Percentiles rank a stretch among this genome's conserved stretches.
phyloP scores from a whole-genome alignment of 2,797 vertebrate species.

The Molothrus aeneus region DNA sequence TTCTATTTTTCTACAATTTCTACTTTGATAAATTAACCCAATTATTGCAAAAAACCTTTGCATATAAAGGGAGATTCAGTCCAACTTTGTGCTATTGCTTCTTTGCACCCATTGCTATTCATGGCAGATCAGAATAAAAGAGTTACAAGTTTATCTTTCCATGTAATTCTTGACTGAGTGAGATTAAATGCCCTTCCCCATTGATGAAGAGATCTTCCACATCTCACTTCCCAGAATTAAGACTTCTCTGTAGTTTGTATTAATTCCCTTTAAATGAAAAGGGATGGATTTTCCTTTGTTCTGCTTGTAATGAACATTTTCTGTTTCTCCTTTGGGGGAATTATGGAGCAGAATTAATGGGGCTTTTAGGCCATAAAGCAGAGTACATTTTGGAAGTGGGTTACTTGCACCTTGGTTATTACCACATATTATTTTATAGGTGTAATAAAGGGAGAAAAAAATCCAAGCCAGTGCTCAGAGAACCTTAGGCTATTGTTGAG shows the following conservation, averaged over 20 bases:
- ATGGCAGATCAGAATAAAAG: neutral
- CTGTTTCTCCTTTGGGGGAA: neutral
- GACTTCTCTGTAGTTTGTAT: neutral
- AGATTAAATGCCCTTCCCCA: neutral
- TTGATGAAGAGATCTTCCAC: neutral
- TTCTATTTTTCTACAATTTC: neutral
- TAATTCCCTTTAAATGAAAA: slow-evolving; percentile 5
- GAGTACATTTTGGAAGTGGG: slow-evolving; percentile 1
- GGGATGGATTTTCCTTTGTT: neutral
- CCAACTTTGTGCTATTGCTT: neutral
- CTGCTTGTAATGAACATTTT: slow-evolving; percentile 15
- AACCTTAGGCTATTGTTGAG: neutral
- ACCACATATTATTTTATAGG: slow-evolving; percentile 3
- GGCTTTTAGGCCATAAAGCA: neutral
- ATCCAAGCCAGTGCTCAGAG: neutral
- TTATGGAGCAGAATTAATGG: slow-evolving; percentile 37
- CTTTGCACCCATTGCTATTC: neutral
- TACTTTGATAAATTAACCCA: neutral
- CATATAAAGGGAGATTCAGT: neutral
- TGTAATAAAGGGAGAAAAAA: neutral
- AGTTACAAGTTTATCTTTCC: neutral
- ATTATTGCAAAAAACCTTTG: neutral
- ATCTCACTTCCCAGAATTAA: neutral
- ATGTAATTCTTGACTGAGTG: neutral
- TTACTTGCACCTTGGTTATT: neutral